Conservation (phyloP, 2,797 vertebrate species). For the Cebuella pygmaea region DNA sequence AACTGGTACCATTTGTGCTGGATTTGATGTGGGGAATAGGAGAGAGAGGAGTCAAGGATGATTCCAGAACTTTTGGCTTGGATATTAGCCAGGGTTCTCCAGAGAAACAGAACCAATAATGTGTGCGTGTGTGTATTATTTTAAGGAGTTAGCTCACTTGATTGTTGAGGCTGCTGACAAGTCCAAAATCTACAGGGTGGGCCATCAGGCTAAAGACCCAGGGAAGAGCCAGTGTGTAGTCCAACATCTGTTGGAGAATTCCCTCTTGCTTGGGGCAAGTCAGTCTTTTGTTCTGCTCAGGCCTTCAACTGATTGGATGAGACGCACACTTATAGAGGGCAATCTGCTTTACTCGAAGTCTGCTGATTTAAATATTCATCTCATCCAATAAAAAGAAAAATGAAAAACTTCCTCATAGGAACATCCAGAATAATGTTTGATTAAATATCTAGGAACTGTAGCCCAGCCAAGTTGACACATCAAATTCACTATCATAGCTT, state of each 20-base stretch:
- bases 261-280: background rate
- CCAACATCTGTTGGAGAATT: background rate
- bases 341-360: background rate
- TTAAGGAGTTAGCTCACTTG: background rate
- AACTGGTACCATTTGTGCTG: background rate
- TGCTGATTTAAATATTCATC: background rate
- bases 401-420: background rate
- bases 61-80: background rate
- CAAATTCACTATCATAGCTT: background rate
- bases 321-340: background rate
- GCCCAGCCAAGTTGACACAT: background rate
- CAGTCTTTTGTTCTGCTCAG: background rate
- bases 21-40: background rate
- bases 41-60: background rate
- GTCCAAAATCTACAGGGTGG: background rate
- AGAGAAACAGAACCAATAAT: background rate
- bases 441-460: background rate
- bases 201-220: background rate
- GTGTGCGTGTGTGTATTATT: background rate
- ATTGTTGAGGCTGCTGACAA: background rate
- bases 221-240: too few species aligned
- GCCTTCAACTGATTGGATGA: background rate
- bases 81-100: background rate
- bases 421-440: background rate
- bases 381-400: background rate